Conservation (phyloP, 2,888 invertebrate genomes). For the Ashinkailepas kermadecensis region DNA sequence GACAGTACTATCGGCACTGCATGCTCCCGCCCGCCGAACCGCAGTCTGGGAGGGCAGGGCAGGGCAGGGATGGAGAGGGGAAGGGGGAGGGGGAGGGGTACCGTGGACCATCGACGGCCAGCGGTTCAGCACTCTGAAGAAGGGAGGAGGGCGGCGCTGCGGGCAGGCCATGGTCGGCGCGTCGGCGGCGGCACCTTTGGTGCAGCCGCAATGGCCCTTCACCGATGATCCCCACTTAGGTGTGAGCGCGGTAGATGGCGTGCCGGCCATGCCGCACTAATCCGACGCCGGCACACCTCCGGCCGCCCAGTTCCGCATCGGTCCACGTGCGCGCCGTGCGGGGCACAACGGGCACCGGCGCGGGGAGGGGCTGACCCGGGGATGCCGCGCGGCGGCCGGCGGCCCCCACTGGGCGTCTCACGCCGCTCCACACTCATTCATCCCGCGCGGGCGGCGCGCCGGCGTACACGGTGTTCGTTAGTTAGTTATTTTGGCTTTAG, state of each 20-base stretch:
- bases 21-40: too few relatives aligned
- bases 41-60: too few relatives aligned
- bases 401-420: background rate
- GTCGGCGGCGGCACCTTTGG: background rate
- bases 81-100: too few relatives aligned
- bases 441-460: background rate
- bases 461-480: background rate
- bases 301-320: background rate
- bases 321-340: background rate
- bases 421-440: background rate
- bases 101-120: too few relatives aligned
- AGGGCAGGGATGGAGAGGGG: too few relatives aligned
- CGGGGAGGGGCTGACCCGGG: too few relatives aligned
- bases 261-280: background rate
- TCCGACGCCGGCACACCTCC: background rate
- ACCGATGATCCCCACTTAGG: conserved; percentile 12
- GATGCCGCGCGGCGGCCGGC: background rate
- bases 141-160: too few relatives aligned
- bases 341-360: too few relatives aligned
- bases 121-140: too few relatives aligned
- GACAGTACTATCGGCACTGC: too few relatives aligned
- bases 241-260: background rate
- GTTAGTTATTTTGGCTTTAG: too few relatives aligned
- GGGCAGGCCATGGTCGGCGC: too few relatives aligned
- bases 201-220: background rate